phyloP scores from a whole-genome alignment of 2,113 vertebrate genomes.

The Saccopteryx bilineata region DNA sequence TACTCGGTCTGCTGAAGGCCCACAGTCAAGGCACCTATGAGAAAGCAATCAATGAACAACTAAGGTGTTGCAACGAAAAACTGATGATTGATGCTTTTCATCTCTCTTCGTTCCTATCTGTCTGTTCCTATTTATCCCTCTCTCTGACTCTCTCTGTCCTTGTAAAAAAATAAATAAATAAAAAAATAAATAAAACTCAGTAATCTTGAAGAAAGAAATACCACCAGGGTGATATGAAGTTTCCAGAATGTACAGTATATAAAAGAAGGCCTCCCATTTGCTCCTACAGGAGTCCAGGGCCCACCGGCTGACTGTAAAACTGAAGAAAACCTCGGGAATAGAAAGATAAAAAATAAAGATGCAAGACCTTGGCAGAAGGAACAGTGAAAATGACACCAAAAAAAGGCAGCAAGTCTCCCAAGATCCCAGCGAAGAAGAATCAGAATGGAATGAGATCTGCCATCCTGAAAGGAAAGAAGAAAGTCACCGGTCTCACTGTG shows the following conservation, averaged over 20 bases:
- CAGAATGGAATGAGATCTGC: not conserved
- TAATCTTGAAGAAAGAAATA: not conserved
- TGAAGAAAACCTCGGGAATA: slow-evolving; percentile 1
- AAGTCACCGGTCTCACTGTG: too few species aligned
- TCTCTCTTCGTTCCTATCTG: too few species aligned
- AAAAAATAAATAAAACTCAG: not conserved
- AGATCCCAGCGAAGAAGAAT: not conserved
- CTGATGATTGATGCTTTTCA: too few species aligned
- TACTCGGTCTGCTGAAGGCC: too few species aligned
- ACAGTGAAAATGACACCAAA: slow-evolving; percentile 22
- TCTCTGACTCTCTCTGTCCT: too few species aligned
- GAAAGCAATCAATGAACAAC: too few species aligned
- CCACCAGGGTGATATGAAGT: not conserved
- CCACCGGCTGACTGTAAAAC: not conserved
- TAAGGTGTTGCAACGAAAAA: too few species aligned
- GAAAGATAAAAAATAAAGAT: slow-evolving; percentile 12
- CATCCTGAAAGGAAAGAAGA: not conserved
- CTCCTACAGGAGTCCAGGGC: not conserved
- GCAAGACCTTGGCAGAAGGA: not conserved
- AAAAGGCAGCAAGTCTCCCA: not conserved
- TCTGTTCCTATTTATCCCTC: too few species aligned
- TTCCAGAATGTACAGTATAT: not conserved
- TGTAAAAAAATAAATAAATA: too few species aligned
- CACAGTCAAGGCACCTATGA: too few species aligned
- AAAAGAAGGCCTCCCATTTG: not conserved